Evolutionary conservation across 2,113 vertebrate genomes (phyloP).

Genomic region (Orthochromis malagaraziensis): DNA sequence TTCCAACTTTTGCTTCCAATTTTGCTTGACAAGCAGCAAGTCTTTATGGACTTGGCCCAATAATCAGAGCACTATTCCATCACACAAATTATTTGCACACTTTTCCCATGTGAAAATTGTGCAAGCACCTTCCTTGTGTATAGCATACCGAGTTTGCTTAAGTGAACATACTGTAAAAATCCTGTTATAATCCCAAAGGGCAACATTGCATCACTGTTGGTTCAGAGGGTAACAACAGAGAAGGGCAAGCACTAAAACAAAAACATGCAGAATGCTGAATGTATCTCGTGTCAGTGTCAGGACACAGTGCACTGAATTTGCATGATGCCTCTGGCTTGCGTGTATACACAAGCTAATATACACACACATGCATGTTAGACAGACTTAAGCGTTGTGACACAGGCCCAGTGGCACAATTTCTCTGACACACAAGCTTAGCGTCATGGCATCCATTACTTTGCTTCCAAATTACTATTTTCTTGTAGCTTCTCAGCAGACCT

Average conservation of each 20-base stretch:
- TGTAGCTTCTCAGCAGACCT: not conserved
- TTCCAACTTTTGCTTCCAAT: not conserved
- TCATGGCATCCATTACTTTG: constrained; percentile 21
- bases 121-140: not conserved
- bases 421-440: constrained; percentile 26
- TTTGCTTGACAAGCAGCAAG: not conserved
- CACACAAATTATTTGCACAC: not conserved
- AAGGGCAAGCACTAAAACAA: not conserved
- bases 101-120: not conserved
- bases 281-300: not conserved
- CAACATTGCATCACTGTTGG: not conserved
- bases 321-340: constrained; percentile 9
- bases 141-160: not conserved
- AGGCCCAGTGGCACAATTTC: constrained; percentile 31
- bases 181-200: not conserved
- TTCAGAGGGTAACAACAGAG: not conserved
- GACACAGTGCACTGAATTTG: not conserved
- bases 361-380: not conserved
- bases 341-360: not conserved
- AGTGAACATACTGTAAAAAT: not conserved
- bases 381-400: constrained; percentile 14
- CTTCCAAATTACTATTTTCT: not conserved
- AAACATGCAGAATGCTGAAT: not conserved
- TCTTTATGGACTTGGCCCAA: not conserved
- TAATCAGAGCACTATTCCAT: not conserved